phyloP scores from a whole-genome alignment of 2,113 vertebrate species.

The Emydocephalus ijimae region DNA sequence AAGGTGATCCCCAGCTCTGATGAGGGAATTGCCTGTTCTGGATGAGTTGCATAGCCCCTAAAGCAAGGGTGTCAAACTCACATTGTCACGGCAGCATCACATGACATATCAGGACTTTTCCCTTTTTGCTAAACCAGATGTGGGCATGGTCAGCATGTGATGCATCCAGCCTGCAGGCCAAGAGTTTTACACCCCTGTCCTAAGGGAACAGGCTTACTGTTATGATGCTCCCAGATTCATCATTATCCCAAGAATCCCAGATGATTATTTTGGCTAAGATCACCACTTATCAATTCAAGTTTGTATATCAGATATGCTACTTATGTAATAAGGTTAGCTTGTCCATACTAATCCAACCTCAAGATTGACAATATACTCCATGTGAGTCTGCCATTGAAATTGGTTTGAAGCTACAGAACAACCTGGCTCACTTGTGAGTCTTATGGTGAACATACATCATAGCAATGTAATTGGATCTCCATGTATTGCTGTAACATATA shows the following conservation, averaged over 20 bases:
- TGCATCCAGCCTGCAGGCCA: too few species aligned
- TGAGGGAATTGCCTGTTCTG: neutral
- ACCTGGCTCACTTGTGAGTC: neutral
- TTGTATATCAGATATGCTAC: neutral
- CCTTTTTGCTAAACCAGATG: too few species aligned
- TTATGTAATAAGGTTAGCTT: neutral
- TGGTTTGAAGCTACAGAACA: neutral
- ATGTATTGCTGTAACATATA: neutral
- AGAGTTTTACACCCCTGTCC: too few species aligned
- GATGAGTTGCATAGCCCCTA: neutral
- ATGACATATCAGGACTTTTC: too few species aligned
- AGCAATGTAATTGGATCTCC: neutral
- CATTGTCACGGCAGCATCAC: too few species aligned
- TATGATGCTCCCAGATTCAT: neutral
- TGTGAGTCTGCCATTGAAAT: neutral
- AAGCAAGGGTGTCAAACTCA: too few species aligned
- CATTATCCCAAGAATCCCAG: neutral
- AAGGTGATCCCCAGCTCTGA: neutral
- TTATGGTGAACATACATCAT: neutral
- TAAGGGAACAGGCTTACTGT: neutral
- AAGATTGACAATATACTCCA: neutral
- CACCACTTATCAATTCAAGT: neutral
- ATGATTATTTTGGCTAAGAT: neutral
- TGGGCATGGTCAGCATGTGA: too few species aligned
- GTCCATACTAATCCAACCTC: neutral